phyloP scores from a whole-genome alignment of 1,140 invertebrate species.

The Drosophila athabasca region DNA sequence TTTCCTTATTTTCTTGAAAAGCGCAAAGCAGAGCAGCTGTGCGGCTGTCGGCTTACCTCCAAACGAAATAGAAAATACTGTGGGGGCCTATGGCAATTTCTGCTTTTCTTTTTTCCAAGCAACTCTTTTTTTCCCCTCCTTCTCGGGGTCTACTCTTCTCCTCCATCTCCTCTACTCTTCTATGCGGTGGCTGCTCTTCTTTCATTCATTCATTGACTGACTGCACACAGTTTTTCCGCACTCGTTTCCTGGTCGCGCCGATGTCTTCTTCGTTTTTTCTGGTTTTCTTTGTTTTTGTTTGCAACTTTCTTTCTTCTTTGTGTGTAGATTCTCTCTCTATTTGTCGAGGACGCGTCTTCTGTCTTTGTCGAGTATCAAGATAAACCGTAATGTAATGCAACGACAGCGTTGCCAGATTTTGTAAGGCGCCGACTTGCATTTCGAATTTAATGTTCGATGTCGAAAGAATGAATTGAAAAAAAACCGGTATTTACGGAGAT shows the following conservation, averaged over 20 bases:
- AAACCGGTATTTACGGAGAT: no score
- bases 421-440: constrained; percentile 12
- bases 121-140: constrained; percentile 29
- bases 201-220: constrained; percentile 59
- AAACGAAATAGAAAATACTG: constrained; percentile 70
- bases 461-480: background rate
- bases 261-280: constrained; percentile 24
- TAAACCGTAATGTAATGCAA: constrained; percentile 18
- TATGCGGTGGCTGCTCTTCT: constrained; percentile 31
- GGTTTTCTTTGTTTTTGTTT: constrained; percentile 42
- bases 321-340: constrained; percentile 8
- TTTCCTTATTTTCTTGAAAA: constrained; percentile 64
- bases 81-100: constrained; percentile 16
- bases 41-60: constrained; percentile 3
- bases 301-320: constrained; percentile 66
- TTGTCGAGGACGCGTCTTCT: constrained; percentile 25
- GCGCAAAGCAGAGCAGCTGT: constrained; percentile 13
- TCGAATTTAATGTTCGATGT: constrained; percentile 5
- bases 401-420: constrained; percentile 43
- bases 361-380: constrained; percentile 26
- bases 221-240: constrained; percentile 56
- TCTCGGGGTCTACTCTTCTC: constrained; percentile 8
- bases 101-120: constrained; percentile 5
- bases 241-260: constrained; percentile 66
- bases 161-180: no score